phyloP scores from a whole-genome alignment of 2,113 vertebrate genomes.

The Hippoglossus stenolepis region DNA sequence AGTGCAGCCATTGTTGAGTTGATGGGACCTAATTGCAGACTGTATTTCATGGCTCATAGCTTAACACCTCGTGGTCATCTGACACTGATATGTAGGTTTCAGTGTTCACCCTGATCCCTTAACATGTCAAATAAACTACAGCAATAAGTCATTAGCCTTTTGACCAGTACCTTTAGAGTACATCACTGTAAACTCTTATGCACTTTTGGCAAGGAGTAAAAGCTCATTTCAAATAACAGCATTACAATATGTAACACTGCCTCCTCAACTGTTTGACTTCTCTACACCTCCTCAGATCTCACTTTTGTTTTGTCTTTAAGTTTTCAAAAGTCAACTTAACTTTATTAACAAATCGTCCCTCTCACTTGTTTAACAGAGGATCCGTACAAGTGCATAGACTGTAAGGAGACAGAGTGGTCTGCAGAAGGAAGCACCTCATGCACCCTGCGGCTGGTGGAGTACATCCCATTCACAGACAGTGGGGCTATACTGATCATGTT shows the following conservation, averaged over 20 bases:
- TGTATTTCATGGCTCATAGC: not conserved
- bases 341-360: not conserved
- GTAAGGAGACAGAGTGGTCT: slow-evolving; percentile 84
- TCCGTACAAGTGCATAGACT: slow-evolving; percentile 39
- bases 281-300: not conserved
- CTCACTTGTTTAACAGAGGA: not conserved
- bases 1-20: not conserved
- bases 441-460: slow-evolving; percentile 73
- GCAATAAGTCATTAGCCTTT: too few species aligned
- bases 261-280: too few species aligned
- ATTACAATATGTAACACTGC: too few species aligned
- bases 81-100: too few species aligned
- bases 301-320: not conserved
- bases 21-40: not conserved
- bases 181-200: too few species aligned
- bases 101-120: too few species aligned
- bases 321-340: not conserved
- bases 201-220: too few species aligned
- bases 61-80: too few species aligned
- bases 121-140: too few species aligned
- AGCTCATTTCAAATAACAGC: too few species aligned
- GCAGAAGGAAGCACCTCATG: slow-evolving; percentile 80
- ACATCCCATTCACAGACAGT: slow-evolving; percentile 76
- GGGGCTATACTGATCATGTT: slow-evolving; percentile 76
- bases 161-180: too few species aligned